Evolutionary conservation across 2,797 vertebrate species (phyloP).

Genomic region (Strix occidentalis): DNA sequence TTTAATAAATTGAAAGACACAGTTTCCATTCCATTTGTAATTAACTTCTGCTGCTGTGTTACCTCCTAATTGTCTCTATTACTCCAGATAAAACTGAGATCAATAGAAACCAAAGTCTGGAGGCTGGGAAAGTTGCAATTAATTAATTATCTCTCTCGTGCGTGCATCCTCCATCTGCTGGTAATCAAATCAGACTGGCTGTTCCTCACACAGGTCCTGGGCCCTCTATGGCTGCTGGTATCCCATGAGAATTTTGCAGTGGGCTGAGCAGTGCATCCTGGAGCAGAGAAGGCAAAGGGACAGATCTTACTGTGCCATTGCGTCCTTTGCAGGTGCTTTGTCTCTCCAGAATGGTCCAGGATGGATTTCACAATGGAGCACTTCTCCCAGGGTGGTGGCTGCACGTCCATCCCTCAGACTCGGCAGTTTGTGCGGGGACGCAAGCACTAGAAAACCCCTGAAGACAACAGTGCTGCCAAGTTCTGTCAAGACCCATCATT

Average conservation of each 20-base stretch:
- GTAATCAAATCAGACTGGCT: not conserved
- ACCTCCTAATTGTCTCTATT: constrained; percentile 76
- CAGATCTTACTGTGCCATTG: not conserved
- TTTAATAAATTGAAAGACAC: constrained; percentile 71
- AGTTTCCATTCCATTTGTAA: constrained; percentile 67
- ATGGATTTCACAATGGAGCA: not conserved
- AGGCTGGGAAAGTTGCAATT: constrained; percentile 70
- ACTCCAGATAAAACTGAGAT: constrained; percentile 71
- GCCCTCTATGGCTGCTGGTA: not conserved
- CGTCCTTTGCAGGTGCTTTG: rapidly evolving
- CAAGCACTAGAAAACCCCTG: not conserved
- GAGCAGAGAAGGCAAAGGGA: not conserved
- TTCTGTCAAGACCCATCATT: not conserved
- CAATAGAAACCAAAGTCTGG: constrained; percentile 71
- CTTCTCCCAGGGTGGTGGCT: not conserved
- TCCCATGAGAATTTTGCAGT: not conserved
- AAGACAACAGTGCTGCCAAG: not conserved
- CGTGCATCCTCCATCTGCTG: constrained; percentile 62
- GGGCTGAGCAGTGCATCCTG: not conserved
- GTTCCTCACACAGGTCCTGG: not conserved
- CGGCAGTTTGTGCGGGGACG: not conserved
- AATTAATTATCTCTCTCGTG: constrained; percentile 70
- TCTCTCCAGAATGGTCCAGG: not conserved
- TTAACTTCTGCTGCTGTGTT: constrained; percentile 65
- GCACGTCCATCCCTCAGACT: not conserved